A percentile compares a stretch with the other conserved stretches of the same genome.
Conservation (phyloP, 2,797 vertebrate species). For the Cheirogaleus major region DNA sequence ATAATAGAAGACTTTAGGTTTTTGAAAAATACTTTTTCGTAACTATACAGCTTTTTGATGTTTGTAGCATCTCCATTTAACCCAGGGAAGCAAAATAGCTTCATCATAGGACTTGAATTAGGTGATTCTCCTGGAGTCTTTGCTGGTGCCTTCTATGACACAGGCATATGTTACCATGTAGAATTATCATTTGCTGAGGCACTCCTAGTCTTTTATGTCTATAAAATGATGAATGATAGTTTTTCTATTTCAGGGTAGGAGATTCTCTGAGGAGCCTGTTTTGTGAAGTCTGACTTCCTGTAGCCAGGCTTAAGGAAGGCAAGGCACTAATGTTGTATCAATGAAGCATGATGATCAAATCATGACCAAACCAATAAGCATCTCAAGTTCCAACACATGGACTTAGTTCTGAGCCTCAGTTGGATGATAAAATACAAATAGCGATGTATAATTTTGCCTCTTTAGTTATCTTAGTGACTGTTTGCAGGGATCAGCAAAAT, state of each 20-base stretch:
- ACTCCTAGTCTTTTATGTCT: not conserved
- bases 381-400: not conserved
- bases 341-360: not conserved
- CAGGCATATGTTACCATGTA: not conserved
- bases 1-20: not conserved
- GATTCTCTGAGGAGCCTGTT: not conserved
- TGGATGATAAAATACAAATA: not conserved
- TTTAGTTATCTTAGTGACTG: constrained; percentile 8
- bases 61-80: constrained; percentile 14
- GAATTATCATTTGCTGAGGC: not conserved
- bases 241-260: not conserved
- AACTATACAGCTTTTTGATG: not conserved
- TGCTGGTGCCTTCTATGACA: not conserved
- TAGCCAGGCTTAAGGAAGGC: not conserved
- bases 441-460: not conserved
- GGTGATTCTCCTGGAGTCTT: not conserved
- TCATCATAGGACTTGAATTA: not conserved
- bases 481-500: not conserved
- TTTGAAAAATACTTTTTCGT: not conserved
- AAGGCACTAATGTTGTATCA: not conserved
- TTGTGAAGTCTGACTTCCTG: not conserved
- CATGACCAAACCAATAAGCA: not conserved
- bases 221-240: constrained; percentile 7
- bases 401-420: not conserved
- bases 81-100: not conserved